These are phyloP conservation scores for Papilio helenus DNA, from an alignment of 1,140 invertebrate genomes.

Conservation along the genomic window DNA sequence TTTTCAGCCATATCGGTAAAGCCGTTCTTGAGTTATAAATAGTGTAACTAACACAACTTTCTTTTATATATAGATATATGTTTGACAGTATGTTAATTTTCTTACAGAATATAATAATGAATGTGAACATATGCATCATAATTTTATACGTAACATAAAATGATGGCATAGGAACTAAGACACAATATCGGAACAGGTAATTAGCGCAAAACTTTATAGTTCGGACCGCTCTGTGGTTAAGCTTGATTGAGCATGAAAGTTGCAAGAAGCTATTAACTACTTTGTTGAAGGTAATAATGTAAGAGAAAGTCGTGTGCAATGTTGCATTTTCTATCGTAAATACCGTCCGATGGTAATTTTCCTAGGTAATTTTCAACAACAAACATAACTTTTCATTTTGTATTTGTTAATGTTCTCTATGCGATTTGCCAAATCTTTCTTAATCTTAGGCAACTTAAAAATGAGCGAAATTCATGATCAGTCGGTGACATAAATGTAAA, in stretches of 20 bases:
- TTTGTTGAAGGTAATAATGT: not conserved
- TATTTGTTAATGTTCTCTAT: too few relatives aligned
- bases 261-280: slow-evolving; percentile 19
- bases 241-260: slow-evolving; percentile 29
- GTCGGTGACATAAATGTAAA: not conserved
- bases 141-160: not conserved
- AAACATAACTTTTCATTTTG: too few relatives aligned
- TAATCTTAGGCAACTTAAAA: not conserved
- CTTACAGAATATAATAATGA: not conserved
- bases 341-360: too few relatives aligned
- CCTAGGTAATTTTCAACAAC: too few relatives aligned
- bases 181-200: not conserved
- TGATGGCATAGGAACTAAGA: not conserved
- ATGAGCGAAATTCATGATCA: not conserved
- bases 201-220: slow-evolving; percentile 16
- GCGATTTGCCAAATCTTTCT: too few relatives aligned
- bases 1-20: too few relatives aligned
- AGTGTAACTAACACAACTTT: too few relatives aligned
- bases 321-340: too few relatives aligned
- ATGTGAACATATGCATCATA: not conserved
- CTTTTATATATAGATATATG: too few relatives aligned
- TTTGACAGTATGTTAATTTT: not conserved
- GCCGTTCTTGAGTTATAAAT: too few relatives aligned
- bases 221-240: slow-evolving; percentile 12
- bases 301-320: too few relatives aligned